Conservation (phyloP, 1,140 invertebrate genomes). For the Plodia interpunctella region DNA sequence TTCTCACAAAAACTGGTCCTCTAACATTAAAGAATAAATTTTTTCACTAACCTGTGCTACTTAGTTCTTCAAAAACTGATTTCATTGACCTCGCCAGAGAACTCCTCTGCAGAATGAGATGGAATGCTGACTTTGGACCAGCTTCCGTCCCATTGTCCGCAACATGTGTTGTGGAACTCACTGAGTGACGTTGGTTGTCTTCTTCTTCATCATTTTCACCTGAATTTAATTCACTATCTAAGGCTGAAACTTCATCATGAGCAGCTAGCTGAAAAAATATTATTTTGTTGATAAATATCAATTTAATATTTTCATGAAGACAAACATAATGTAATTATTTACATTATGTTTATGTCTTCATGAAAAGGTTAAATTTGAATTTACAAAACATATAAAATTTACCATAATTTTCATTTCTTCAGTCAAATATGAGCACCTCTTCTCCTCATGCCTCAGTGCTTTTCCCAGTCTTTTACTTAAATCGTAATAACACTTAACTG, state of each 20-base stretch:
- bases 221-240: constrained; percentile 74
- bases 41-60: constrained; percentile 79
- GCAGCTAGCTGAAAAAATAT: constrained; percentile 71
- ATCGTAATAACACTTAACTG: constrained; percentile 96
- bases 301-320: too few species aligned
- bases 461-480: constrained; percentile 93
- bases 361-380: too few species aligned
- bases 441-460: constrained; percentile 93
- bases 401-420: constrained; percentile 94
- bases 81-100: constrained; percentile 90
- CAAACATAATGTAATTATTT: too few species aligned
- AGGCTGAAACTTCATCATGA: constrained; percentile 79
- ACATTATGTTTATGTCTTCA: too few species aligned
- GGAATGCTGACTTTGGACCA: constrained; percentile 75
- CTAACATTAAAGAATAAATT: not conserved
- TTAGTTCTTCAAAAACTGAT: constrained; percentile 90
- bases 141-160: constrained; percentile 41
- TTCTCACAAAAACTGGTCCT: too few species aligned
- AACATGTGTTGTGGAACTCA: constrained; percentile 49
- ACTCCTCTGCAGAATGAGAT: constrained; percentile 87
- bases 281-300: not conserved
- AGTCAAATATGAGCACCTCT: constrained; percentile 91
- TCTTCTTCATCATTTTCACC: constrained; percentile 72
- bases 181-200: constrained; percentile 49
- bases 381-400: constrained; percentile 38